Percentiles rank a stretch among this genome's conserved stretches.
Conservation (phyloP, 2,113 vertebrate genomes). For the Spermophilus dauricus region DNA sequence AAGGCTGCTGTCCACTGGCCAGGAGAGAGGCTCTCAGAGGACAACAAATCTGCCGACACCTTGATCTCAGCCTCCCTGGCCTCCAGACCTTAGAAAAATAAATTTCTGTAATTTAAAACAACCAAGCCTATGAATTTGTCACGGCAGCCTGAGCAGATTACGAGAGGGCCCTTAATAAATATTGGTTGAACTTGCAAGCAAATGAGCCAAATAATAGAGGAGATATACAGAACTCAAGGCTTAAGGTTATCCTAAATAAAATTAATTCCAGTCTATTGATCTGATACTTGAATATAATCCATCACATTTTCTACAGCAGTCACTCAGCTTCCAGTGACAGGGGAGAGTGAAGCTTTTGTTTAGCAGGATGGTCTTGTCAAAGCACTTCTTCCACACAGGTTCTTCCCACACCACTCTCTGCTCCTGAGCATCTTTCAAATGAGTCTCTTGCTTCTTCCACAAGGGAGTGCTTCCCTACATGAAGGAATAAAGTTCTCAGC, state of each 20-base stretch:
- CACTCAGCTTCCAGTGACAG: no score
- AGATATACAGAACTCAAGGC: not conserved
- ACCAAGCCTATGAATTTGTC: not conserved
- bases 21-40: not conserved
- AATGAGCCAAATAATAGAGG: not conserved
- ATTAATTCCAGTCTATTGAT: not conserved
- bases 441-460: not conserved
- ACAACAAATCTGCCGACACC: not conserved
- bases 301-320: not conserved
- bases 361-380: not conserved
- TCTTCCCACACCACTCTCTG: not conserved
- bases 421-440: not conserved
- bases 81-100: not conserved
- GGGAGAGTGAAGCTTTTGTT: not conserved
- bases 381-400: not conserved
- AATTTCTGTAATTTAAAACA: not conserved
- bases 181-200: not conserved
- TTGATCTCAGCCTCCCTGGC: not conserved
- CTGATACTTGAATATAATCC: not conserved
- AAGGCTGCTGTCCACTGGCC: not conserved
- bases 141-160: not conserved
- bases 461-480: not conserved
- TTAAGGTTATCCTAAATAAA: not conserved
- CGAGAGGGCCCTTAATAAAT: not conserved
- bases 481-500: not conserved